phyloP scores from a whole-genome alignment of 2,888 invertebrate genomes.

The Phyllotreta cruciferae region DNA sequence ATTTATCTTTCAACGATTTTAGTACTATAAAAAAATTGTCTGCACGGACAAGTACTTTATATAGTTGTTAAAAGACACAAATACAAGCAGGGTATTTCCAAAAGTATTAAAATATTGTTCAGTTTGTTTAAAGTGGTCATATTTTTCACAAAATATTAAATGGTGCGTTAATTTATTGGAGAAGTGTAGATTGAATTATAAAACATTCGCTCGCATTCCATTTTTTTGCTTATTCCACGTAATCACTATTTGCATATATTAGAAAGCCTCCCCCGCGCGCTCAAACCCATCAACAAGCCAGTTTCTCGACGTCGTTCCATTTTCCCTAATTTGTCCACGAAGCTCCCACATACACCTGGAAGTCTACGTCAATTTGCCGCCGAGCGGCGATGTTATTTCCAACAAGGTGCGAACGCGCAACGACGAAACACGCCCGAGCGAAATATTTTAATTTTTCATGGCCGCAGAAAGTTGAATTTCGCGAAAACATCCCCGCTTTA shows the following conservation, averaged over 20 bases:
- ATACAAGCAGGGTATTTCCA: no score
- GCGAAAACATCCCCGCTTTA: no score
- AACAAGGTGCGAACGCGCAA: slow-evolving; percentile 24
- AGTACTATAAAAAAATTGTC: no score
- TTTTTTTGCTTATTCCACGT: not conserved
- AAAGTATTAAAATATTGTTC: no score
- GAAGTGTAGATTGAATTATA: not conserved
- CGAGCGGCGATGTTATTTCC: slow-evolving; percentile 24
- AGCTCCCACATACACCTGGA: slow-evolving; percentile 30
- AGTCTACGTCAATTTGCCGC: slow-evolving; percentile 33
- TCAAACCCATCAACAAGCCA: slow-evolving; percentile 1
- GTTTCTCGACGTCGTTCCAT: slow-evolving; percentile 17
- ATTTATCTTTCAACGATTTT: no score
- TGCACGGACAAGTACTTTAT: no score
- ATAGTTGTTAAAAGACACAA: no score
- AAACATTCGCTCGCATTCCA: not conserved
- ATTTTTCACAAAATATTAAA: no score
- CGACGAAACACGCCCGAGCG: slow-evolving; percentile 12
- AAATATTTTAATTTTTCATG: slow-evolving; percentile 25
- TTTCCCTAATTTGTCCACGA: slow-evolving; percentile 28
- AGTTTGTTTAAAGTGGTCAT: no score
- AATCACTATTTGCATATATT: slow-evolving; percentile 3
- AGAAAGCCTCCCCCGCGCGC: slow-evolving; percentile 3
- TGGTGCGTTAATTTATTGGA: no score
- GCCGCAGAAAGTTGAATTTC: no score